phyloP scores from a whole-genome alignment of 2,888 invertebrate genomes.

The Dicranocentrus wangi region DNA sequence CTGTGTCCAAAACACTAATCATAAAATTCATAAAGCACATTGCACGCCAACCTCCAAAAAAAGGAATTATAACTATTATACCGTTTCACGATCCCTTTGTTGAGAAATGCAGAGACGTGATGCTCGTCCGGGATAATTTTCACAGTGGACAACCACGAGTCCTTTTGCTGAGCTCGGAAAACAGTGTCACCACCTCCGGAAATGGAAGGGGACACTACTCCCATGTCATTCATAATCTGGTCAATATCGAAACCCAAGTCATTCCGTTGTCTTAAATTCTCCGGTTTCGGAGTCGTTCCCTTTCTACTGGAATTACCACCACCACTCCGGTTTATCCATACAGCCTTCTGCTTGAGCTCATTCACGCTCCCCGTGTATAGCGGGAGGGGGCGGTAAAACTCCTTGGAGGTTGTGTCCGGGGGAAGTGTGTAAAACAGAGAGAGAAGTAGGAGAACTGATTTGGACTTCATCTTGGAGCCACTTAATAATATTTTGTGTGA shows the following conservation, averaged over 20 bases:
- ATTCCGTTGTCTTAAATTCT: background rate
- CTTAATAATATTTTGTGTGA: no score
- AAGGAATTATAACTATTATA: no score
- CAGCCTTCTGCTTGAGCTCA: constrained; percentile 38
- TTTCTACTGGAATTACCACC: background rate
- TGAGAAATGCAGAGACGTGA: constrained; percentile 71
- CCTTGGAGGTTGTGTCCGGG: background rate
- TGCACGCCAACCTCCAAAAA: background rate
- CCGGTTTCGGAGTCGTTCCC: constrained; percentile 8
- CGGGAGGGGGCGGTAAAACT: constrained; percentile 36
- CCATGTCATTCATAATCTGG: constrained; percentile 68
- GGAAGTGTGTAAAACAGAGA: background rate
- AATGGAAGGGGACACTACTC: background rate
- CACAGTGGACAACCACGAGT: constrained; percentile 56
- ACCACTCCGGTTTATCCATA: constrained; percentile 19
- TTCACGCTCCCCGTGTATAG: constrained; percentile 43
- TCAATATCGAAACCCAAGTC: constrained; percentile 60
- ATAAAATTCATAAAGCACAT: background rate
- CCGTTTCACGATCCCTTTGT: constrained; percentile 69
- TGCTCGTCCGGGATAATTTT: constrained; percentile 71
- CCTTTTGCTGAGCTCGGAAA: constrained; percentile 51
- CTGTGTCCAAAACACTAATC: constrained; percentile 73
- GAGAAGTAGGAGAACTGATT: background rate
- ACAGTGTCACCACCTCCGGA: constrained; percentile 38
- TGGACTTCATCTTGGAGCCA: no score